Percentiles rank a stretch among this genome's conserved stretches.
Conservation (phyloP, 37 sponge, comb jelly and placozoan species). For the Ephydatia muelleri region DNA sequence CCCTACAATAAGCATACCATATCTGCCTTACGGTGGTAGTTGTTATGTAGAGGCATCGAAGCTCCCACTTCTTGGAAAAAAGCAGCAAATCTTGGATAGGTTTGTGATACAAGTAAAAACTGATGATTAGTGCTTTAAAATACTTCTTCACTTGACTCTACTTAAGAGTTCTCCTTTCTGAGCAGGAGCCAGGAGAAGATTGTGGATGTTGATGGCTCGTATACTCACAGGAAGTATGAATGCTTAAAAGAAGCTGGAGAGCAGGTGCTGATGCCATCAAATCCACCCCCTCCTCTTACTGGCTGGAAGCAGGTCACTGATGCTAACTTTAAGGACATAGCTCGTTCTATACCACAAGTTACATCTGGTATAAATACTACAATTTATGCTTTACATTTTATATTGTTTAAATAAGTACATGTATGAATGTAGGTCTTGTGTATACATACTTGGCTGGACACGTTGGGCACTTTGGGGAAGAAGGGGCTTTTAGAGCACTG, state of each 20-base stretch:
- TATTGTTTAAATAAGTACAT: not conserved
- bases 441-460: slow-evolving; percentile 58
- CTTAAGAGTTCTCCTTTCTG: slow-evolving; percentile 8
- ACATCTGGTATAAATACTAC: slow-evolving; percentile 33
- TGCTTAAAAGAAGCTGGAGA: slow-evolving; percentile 35
- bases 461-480: slow-evolving; percentile 14
- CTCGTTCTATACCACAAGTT: slow-evolving; percentile 37
- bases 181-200: slow-evolving; percentile 9
- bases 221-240: slow-evolving; percentile 42
- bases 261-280: not conserved
- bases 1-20: slow-evolving; percentile 14
- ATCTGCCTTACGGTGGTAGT: slow-evolving; percentile 15
- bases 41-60: slow-evolving; percentile 22
- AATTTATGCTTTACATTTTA: not conserved
- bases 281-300: slow-evolving; percentile 33
- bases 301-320: slow-evolving; percentile 42
- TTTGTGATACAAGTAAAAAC: not conserved
- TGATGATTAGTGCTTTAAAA: not conserved
- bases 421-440: slow-evolving; percentile 25
- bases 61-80: slow-evolving; percentile 21
- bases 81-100: slow-evolving; percentile 12
- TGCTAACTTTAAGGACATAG: slow-evolving; percentile 23
- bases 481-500: slow-evolving; percentile 64
- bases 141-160: not conserved
- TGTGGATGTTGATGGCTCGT: slow-evolving; percentile 63